Conservation (phyloP, 1,140 invertebrate species). For the Caerostris darwini region DNA sequence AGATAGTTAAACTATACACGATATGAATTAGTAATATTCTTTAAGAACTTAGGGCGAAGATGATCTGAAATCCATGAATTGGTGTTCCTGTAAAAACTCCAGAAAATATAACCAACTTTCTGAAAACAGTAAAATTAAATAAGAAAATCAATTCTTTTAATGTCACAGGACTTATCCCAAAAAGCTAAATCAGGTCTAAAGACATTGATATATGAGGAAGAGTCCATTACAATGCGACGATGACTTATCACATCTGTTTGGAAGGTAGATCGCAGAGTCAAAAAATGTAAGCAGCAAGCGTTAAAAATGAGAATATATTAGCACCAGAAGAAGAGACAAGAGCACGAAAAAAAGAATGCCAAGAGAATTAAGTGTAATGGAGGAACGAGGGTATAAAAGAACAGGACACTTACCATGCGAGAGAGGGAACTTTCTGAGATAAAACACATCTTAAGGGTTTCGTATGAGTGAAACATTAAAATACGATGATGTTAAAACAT, state of each 20-base stretch:
- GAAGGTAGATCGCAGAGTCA: constrained; percentile 44
- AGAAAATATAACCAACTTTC: too few species aligned
- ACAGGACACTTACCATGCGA: constrained; percentile 58
- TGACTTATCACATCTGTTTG: constrained; percentile 31
- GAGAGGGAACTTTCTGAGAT: constrained; percentile 22
- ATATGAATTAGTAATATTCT: too few species aligned
- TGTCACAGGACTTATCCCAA: constrained; percentile 36
- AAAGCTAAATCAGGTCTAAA: constrained; percentile 12
- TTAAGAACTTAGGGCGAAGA: too few species aligned
- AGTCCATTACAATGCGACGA: constrained; percentile 24
- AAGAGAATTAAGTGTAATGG: constrained; percentile 71
- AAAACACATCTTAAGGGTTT: constrained; percentile 63
- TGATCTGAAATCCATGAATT: too few species aligned
- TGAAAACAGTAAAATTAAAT: constrained; percentile 2
- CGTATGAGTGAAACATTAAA: neutral
- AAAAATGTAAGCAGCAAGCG: neutral
- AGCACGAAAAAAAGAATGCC: neutral
- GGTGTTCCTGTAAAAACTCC: too few species aligned
- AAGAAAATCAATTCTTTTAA: neutral
- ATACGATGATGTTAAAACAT: constrained; percentile 35
- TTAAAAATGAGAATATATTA: constrained; percentile 67
- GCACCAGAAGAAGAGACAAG: constrained; percentile 4
- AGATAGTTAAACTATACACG: too few species aligned
- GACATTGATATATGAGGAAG: constrained; percentile 64
- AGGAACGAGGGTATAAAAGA: constrained; percentile 42